Base-by-base conservation (phyloP, 2,888 invertebrate species). In the Parnassius glacialis region DNA sequence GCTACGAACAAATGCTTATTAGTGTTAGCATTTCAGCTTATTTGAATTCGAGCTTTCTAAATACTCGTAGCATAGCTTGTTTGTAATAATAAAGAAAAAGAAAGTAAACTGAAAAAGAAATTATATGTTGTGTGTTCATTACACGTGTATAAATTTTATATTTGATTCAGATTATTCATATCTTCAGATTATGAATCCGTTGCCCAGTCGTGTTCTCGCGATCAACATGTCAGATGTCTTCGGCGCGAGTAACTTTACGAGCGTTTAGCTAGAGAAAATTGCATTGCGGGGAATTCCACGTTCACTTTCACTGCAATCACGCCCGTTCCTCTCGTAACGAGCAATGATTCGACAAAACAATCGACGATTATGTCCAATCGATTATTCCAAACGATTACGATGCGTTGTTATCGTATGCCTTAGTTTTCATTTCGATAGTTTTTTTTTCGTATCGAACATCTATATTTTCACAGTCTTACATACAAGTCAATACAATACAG, bases 281-380 rank as follows among this genome's bases (percentile, higher is more conserved):
- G 56, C 52, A 56, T 44, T 45, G 52, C 34, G 57, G 47, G 20
- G 47, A 52, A 48, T 16, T 45, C 53, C 20, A 20, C 50, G 44
- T 58, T 53, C 53, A 50, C 53, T 57, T 57, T 57, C 62, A 43
- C 57, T 20, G 48, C 43, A 42, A 52, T 57, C 47, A 43, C 44
- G 47, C 9, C 34, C 44, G 56, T 44, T 45, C 2, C 16, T n/a
- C 7, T n/a, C 45, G 43, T 41, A 45, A 52, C 52, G 0, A 41
- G 52, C 52, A 34, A 41, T 52, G 53, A 60, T 52, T 59, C 61
- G 58, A 43, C 52, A 52, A 12, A 52, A 59, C 59, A 61, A 52
- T 59, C 34, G 44, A 34, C 54, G 48, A 52, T 59, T 61, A 52
- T n/a, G 56, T 64, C 50, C 25, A 59, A 48, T 13, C 47, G 47